These are phyloP conservation scores for Empidonax alnorum DNA, from an alignment of 2,113 vertebrate genomes.

Conservation along the genomic window DNA sequence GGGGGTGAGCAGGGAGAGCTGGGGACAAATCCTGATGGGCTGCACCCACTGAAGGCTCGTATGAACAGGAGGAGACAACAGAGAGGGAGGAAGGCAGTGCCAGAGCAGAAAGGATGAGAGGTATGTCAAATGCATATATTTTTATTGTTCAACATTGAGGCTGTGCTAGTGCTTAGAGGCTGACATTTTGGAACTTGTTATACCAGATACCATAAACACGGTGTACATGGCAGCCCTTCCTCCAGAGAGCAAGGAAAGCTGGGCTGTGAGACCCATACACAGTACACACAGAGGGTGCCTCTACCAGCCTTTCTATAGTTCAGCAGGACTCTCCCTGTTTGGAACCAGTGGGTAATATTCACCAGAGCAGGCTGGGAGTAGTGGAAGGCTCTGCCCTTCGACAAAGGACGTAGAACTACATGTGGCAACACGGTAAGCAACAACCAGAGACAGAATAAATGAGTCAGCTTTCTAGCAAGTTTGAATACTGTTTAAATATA, in stretches of 20 bases:
- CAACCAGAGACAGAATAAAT: neutral
- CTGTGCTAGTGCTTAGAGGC: neutral
- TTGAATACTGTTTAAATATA: conserved; percentile 57
- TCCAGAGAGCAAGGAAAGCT: neutral
- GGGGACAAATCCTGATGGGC: neutral
- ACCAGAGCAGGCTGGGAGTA: neutral
- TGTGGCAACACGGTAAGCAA: neutral
- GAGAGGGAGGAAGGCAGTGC: neutral
- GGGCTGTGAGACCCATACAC: neutral
- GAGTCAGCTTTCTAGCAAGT: neutral
- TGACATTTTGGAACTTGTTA: neutral
- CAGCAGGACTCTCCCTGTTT: neutral
- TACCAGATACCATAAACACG: neutral
- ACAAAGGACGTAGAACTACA: neutral
- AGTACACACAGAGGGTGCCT: neutral
- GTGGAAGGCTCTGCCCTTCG: neutral
- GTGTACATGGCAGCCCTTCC: neutral
- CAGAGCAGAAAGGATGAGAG: neutral
- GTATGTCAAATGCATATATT: neutral
- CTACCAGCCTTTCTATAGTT: neutral
- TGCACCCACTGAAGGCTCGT: neutral
- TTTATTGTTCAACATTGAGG: neutral
- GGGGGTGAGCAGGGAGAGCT: neutral
- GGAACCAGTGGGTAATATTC: neutral
- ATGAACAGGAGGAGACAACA: neutral